These are phyloP conservation scores for Pangasius mekongensis DNA, from an alignment of 2,797 vertebrate genomes.

Conservation along the genomic window DNA sequence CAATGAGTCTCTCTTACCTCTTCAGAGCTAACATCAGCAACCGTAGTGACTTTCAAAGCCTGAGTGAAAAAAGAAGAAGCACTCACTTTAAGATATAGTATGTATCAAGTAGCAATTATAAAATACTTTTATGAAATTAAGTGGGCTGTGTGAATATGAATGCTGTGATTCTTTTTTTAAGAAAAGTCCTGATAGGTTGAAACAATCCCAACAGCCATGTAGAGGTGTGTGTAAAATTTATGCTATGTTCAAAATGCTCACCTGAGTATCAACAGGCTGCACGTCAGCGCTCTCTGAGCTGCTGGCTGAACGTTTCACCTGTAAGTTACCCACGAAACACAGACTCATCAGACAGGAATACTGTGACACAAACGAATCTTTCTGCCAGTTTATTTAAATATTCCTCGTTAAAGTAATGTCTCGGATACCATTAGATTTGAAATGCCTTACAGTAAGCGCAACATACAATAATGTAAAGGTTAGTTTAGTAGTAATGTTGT, in stretches of 20 bases:
- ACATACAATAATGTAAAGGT: not conserved
- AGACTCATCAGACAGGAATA: not conserved
- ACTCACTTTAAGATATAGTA: not conserved
- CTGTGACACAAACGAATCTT: not conserved
- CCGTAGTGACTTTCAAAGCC: constrained; percentile 59
- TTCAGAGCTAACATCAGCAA: constrained; percentile 55
- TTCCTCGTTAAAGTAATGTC: not conserved
- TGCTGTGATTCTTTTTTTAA: not conserved
- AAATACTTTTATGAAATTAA: not conserved
- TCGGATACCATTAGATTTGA: not conserved
- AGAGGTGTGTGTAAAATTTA: not conserved
- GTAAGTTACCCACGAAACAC: constrained; percentile 28
- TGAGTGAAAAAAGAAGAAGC: constrained; percentile 52
- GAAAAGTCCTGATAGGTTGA: not conserved
- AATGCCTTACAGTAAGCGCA: not conserved
- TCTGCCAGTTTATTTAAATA: not conserved
- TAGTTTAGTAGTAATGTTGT: not conserved
- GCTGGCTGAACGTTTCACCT: constrained; percentile 69
- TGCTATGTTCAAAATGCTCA: constrained; percentile 12
- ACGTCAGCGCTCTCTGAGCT: constrained; percentile 81
- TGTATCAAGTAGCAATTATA: constrained; percentile 8
- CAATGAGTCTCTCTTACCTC: constrained; percentile 62
- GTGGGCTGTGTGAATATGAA: not conserved
- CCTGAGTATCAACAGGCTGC: constrained; percentile 58
- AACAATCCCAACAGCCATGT: not conserved